These are phyloP conservation scores for Labeo catla DNA, from an alignment of 2,113 vertebrate genomes.

Conservation along the genomic window DNA sequence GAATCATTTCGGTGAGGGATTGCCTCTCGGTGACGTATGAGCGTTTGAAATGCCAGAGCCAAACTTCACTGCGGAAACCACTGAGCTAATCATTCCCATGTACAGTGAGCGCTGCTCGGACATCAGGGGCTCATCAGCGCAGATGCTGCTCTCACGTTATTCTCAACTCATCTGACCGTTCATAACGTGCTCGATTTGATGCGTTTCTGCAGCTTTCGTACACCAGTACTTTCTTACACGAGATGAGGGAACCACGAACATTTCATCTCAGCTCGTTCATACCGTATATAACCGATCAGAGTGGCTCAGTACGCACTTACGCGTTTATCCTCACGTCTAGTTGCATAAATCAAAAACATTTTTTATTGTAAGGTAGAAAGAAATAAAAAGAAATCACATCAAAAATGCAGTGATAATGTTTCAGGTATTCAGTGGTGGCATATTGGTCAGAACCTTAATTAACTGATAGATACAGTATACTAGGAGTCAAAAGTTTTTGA, in stretches of 20 bases:
- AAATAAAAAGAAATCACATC: no score
- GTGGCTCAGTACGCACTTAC: no score
- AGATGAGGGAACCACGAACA: neutral
- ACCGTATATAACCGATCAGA: neutral
- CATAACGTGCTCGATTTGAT: neutral
- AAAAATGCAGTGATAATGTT: no score
- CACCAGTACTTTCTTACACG: neutral
- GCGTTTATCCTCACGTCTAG: no score
- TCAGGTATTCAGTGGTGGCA: no score
- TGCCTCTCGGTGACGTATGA: slow-evolving; percentile 56
- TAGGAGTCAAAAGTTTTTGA: no score
- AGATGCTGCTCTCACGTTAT: no score
- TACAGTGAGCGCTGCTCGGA: neutral
- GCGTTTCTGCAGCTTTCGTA: neutral
- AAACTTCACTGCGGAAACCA: slow-evolving; percentile 48
- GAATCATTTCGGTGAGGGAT: slow-evolving; percentile 46
- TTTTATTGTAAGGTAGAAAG: no score
- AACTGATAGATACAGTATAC: no score
- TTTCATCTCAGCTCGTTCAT: neutral
- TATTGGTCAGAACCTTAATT: no score
- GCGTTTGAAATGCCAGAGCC: slow-evolving; percentile 53
- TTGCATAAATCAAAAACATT: no score
- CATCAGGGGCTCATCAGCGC: neutral
- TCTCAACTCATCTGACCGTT: neutral
- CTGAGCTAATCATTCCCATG: neutral